Percentiles rank a stretch among this genome's conserved stretches.
These are phyloP conservation scores for Athalia circularis DNA, from an alignment of 2,888 invertebrate species.

Conservation along the genomic window DNA sequence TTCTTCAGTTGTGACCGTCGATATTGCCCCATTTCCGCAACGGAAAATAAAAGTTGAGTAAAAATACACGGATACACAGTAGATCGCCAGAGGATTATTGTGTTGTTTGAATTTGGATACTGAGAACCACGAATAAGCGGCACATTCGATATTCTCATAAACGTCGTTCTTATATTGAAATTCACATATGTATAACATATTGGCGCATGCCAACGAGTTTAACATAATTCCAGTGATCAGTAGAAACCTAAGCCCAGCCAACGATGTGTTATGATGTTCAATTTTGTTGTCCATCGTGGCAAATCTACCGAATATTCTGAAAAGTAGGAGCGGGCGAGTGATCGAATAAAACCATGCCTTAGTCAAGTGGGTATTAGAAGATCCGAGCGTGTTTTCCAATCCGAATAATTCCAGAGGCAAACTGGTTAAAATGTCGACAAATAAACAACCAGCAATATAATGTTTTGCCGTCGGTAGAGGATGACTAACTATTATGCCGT, in stretches of 20 bases:
- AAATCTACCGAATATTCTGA: slow-evolving; percentile 34
- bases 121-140: slow-evolving; percentile 25
- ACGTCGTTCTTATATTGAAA: not conserved
- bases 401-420: slow-evolving; percentile 46
- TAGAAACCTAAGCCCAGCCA: slow-evolving; percentile 22
- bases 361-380: slow-evolving; percentile 7
- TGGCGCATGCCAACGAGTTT: slow-evolving; percentile 31
- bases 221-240: slow-evolving; percentile 16
- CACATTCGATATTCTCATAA: slow-evolving; percentile 13
- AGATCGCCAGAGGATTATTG: slow-evolving; percentile 22
- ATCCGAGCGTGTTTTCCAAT: slow-evolving; percentile 19
- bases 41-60: slow-evolving; percentile 26
- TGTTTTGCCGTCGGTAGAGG: slow-evolving; percentile 54
- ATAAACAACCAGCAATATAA: slow-evolving; percentile 55
- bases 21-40: slow-evolving; percentile 22
- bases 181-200: slow-evolving; percentile 17
- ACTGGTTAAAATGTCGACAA: slow-evolving; percentile 53
- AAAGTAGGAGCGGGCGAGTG: slow-evolving; percentile 21
- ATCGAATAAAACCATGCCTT: slow-evolving; percentile 30
- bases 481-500: slow-evolving; percentile 56
- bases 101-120: slow-evolving; percentile 14
- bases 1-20: slow-evolving; percentile 3
- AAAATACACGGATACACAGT: slow-evolving; percentile 26
- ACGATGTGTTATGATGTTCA: slow-evolving; percentile 10
- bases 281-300: slow-evolving; percentile 20